Percentiles rank a stretch among this genome's conserved stretches.
Evolutionary conservation across 2,113 vertebrate species (phyloP).

Genomic region (Peromyscus maniculatus): DNA sequence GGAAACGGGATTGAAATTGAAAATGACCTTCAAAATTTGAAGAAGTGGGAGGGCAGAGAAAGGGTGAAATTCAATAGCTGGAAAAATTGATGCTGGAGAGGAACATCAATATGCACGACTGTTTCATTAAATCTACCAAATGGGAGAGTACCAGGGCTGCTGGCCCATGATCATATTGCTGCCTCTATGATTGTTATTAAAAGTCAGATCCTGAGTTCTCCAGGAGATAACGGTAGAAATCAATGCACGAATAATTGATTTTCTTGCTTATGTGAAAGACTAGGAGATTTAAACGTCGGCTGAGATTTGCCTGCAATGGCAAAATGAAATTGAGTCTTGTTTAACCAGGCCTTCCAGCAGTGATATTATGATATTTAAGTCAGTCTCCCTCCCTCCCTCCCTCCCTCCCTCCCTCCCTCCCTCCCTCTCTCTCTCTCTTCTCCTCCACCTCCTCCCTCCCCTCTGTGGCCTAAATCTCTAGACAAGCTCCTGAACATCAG

Average conservation of each 20-base stretch:
- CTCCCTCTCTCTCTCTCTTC: not conserved
- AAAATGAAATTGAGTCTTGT: not conserved
- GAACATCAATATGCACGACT: conserved; percentile 54
- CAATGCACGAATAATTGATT: conserved; percentile 68
- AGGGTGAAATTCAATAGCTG: conserved; percentile 67
- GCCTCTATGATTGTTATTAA: conserved; percentile 15
- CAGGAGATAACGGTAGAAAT: conserved; percentile 65
- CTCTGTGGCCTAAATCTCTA: not conserved
- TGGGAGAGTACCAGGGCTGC: conserved; percentile 34
- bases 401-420: too few relatives aligned
- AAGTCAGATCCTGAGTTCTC: conserved; percentile 54
- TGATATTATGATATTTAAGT: conserved; percentile 17
- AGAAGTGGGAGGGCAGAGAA: conserved; percentile 57
- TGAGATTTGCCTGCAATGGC: conserved; percentile 44
- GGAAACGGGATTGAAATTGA: conserved; percentile 71
- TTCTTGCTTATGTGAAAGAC: conserved; percentile 57
- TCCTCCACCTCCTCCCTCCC: fast-evolving
- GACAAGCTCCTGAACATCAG: not conserved
- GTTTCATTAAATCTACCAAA: conserved; percentile 58
- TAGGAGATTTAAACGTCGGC: conserved; percentile 17
- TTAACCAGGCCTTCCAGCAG: conserved; percentile 16
- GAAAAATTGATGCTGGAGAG: conserved; percentile 62
- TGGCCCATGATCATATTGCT: not conserved
- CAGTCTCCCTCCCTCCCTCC: not conserved
- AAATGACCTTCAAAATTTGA: conserved; percentile 67